A percentile compares a stretch with the other conserved stretches of the same genome.
These are phyloP conservation scores for Rugalucina vietnamica DNA, from an alignment of 2,888 invertebrate species.

Conservation along the genomic window DNA sequence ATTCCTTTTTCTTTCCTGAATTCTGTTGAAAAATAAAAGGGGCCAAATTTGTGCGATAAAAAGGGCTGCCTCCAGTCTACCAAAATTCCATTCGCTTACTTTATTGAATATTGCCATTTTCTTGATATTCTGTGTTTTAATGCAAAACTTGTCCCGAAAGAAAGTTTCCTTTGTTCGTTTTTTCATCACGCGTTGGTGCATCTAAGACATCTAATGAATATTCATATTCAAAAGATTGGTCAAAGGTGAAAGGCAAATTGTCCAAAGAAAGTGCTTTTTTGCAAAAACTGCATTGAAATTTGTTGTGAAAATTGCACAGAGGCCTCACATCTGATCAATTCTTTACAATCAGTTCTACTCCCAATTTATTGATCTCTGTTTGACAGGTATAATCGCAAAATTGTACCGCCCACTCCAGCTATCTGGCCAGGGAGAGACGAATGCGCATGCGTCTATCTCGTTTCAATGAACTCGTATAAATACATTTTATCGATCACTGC, in stretches of 20 bases:
- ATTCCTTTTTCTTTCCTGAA: too few relatives aligned
- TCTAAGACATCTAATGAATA: too few relatives aligned
- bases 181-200: too few relatives aligned
- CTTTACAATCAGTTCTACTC: not conserved
- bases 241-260: not conserved
- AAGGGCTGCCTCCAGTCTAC: too few relatives aligned
- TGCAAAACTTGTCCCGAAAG: too few relatives aligned
- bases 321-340: not conserved
- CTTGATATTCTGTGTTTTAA: too few relatives aligned
- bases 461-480: constrained; percentile 54
- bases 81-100: too few relatives aligned
- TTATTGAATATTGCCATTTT: too few relatives aligned
- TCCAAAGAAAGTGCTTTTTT: not conserved
- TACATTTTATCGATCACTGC: constrained; percentile 53
- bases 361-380: not conserved
- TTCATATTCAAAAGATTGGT: not conserved
- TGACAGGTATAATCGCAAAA: constrained; percentile 27
- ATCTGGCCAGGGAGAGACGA: not conserved
- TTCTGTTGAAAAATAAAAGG: too few relatives aligned
- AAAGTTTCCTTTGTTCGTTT: too few relatives aligned
- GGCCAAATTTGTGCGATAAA: too few relatives aligned
- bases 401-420: constrained; percentile 12
- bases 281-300: not conserved
- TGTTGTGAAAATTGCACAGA: not conserved
- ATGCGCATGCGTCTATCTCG: constrained; percentile 55